Evolutionary conservation across 2,113 vertebrate genomes (phyloP).

Genomic region (Arvicanthis niloticus): DNA sequence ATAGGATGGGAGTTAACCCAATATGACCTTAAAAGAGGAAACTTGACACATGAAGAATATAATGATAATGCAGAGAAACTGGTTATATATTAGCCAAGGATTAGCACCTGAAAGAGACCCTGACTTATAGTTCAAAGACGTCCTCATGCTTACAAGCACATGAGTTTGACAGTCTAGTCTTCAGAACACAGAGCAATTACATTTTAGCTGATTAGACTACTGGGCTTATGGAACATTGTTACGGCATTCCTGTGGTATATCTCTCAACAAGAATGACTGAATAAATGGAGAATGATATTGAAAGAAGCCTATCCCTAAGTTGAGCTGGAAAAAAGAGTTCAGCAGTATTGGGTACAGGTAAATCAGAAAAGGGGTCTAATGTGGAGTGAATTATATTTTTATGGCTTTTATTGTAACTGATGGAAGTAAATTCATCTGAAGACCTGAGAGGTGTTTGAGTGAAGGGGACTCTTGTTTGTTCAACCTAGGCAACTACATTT

Average conservation of each 20-base stretch:
- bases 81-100: background rate
- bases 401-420: background rate
- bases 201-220: background rate
- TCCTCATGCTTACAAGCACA: background rate
- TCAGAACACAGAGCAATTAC: background rate
- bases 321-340: background rate
- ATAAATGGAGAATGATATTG: background rate
- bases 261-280: background rate
- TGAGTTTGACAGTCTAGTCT: background rate
- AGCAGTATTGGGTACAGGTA: background rate
- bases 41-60: background rate
- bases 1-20: background rate
- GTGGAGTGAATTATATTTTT: background rate
- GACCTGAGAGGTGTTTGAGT: background rate
- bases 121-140: background rate
- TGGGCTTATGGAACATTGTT: background rate
- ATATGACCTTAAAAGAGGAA: background rate
- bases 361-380: background rate
- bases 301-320: background rate
- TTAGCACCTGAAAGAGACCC: background rate
- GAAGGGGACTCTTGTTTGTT: background rate
- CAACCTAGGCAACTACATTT: background rate
- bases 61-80: background rate
- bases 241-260: background rate
- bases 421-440: background rate